Percentiles rank a stretch among this genome's conserved stretches.
Conservation (phyloP, 2,888 invertebrate genomes). For the Hylaea fasciaria region DNA sequence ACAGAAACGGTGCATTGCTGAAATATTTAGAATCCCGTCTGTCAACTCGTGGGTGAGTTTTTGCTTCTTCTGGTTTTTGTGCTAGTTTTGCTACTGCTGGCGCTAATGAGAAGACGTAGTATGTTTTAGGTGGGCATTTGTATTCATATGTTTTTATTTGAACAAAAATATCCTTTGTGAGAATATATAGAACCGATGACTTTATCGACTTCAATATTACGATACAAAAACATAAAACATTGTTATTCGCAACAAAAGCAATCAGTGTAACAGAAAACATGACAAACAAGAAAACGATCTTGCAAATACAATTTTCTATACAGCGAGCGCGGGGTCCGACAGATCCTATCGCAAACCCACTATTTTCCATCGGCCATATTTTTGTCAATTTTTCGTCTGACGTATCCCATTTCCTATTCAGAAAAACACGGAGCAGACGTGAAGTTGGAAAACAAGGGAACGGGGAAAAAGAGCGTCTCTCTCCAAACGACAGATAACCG, state of each 20-base stretch:
- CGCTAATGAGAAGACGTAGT: conserved; percentile 69
- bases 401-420: conserved; percentile 83
- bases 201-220: background rate
- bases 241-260: conserved; percentile 32
- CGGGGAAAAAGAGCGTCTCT: conserved; percentile 80
- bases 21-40: conserved; percentile 80
- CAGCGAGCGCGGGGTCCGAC: conserved; percentile 62
- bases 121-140: no score
- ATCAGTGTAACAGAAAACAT: conserved; percentile 41
- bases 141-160: no score
- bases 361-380: conserved; percentile 82
- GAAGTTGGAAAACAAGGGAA: conserved; percentile 83
- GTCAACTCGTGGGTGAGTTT: conserved; percentile 73
- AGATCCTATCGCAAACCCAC: conserved; percentile 81
- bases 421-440: conserved; percentile 81
- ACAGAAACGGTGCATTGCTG: conserved; percentile 75
- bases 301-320: conserved; percentile 68
- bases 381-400: conserved; percentile 84
- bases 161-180: background rate
- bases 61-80: conserved; percentile 66
- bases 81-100: conserved; percentile 53
- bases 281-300: conserved; percentile 74
- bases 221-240: conserved; percentile 2
- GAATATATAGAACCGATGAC: background rate
- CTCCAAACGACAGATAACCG: conserved; percentile 83